Evolutionary conservation across 2,113 vertebrate species (phyloP).

Genomic region (Rynchops niger): DNA sequence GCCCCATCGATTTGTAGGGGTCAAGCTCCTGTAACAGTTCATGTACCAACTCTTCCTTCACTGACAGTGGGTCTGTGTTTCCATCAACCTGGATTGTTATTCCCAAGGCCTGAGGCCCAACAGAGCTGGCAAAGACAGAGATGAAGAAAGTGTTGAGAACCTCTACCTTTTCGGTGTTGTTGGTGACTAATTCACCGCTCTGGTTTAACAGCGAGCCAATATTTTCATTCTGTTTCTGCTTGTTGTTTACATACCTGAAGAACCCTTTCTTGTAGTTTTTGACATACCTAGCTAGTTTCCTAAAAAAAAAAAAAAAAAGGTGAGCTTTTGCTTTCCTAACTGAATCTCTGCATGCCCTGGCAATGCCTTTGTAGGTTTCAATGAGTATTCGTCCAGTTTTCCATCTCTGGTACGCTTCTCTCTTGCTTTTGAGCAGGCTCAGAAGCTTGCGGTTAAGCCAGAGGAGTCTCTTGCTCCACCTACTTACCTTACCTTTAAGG

Average conservation of each 20-base stretch:
- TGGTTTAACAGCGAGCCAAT: background rate
- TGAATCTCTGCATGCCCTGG: background rate
- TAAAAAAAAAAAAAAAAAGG: too few relatives aligned
- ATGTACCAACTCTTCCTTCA: background rate
- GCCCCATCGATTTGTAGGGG: background rate
- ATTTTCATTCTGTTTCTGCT: background rate
- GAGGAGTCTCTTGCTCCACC: background rate
- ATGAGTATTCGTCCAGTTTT: background rate
- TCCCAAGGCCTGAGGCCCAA: background rate
- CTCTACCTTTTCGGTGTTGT: background rate
- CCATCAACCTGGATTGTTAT: background rate
- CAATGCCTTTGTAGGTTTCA: background rate
- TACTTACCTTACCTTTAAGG: background rate
- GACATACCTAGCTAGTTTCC: background rate
- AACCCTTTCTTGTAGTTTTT: background rate
- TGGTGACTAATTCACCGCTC: background rate
- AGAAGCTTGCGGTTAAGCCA: background rate
- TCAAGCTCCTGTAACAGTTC: background rate
- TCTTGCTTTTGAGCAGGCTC: background rate
- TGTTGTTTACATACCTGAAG: background rate
- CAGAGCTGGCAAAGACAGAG: background rate
- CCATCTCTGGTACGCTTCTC: background rate
- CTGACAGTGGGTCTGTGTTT: background rate
- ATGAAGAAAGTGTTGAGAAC: background rate
- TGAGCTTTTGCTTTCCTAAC: background rate